Conservation (phyloP, 2,888 invertebrate genomes). For the Dorcus parallelipipedus region DNA sequence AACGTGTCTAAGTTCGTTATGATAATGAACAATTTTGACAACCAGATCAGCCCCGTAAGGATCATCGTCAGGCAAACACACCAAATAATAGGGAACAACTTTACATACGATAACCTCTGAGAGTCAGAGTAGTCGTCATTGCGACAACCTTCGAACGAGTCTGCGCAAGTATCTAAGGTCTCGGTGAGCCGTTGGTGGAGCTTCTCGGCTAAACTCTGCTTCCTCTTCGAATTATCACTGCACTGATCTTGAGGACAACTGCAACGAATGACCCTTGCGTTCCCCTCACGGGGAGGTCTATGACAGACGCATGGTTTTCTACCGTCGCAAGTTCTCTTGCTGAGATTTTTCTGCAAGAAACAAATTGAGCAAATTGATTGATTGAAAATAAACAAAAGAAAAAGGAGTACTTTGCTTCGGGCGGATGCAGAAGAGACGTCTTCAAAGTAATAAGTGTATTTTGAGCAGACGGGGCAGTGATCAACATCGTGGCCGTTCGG, state of each 20-base stretch:
- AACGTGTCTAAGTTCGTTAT: no score
- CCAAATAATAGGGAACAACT: background rate
- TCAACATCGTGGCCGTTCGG: conserved; percentile 18
- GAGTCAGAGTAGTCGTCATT: background rate
- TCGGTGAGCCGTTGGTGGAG: conserved; percentile 22
- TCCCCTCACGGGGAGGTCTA: background rate
- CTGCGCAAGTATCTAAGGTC: conserved; percentile 16
- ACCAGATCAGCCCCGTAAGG: background rate
- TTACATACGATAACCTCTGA: background rate
- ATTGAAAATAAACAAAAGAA: background rate
- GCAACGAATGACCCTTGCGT: conserved; percentile 12
- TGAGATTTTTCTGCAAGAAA: no score
- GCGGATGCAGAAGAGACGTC: background rate
- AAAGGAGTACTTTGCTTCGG: background rate
- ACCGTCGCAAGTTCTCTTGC: no score
- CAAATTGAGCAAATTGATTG: no score
- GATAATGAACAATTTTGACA: background rate
- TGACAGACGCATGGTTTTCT: no score
- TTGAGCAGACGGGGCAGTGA: conserved; percentile 30
- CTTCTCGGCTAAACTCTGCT: conserved; percentile 23
- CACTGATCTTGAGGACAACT: background rate
- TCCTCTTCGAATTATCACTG: background rate
- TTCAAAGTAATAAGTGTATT: conserved; percentile 32
- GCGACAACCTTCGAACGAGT: conserved; percentile 5
- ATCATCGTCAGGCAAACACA: background rate